Percentiles rank a stretch among this genome's conserved stretches.
Conservation (phyloP, 64 coral and sea anemone species). For the Astreopora myriophthalma region DNA sequence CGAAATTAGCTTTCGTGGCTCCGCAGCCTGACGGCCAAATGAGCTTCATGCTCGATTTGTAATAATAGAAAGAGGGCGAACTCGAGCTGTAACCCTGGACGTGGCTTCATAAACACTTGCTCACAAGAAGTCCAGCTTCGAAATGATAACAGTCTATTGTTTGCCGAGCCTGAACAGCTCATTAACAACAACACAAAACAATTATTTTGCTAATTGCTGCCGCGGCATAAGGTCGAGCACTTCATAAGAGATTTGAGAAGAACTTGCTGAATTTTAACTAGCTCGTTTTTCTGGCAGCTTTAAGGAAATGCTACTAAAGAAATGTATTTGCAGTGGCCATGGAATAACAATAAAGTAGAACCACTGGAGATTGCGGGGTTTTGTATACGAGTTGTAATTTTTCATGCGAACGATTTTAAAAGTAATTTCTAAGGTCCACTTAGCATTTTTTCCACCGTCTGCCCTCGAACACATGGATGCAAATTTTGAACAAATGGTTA, state of each 20-base stretch:
- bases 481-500: neutral
- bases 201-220: neutral
- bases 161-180: neutral
- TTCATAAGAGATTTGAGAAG: too few relatives aligned
- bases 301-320: too few relatives aligned
- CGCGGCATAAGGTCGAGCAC: neutral
- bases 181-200: neutral
- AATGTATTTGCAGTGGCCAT: too few relatives aligned
- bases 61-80: neutral
- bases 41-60: neutral
- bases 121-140: neutral
- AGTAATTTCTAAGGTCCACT: neutral
- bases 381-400: neutral
- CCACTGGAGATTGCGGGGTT: neutral
- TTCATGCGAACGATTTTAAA: neutral
- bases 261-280: too few relatives aligned
- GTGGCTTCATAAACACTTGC: neutral
- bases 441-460: neutral
- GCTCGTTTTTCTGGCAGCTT: too few relatives aligned
- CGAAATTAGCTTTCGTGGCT: too few relatives aligned
- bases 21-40: neutral
- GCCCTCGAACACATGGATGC: neutral
- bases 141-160: conserved; percentile 29
- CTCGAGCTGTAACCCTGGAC: neutral
- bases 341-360: neutral